Evolutionary conservation across 2,797 vertebrate species (phyloP).

Genomic region (Pteropus rufus): DNA sequence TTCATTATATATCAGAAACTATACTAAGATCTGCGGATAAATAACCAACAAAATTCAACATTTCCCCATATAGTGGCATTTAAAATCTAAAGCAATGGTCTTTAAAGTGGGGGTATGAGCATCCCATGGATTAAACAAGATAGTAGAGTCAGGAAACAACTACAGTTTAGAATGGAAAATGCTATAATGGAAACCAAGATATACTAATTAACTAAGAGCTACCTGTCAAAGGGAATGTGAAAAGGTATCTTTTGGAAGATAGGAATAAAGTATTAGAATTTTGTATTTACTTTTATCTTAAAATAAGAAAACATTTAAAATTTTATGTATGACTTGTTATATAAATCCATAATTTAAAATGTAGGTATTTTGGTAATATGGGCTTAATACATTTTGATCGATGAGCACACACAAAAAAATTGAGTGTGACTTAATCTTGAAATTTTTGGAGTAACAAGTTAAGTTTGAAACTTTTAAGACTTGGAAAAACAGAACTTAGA

Average conservation of each 20-base stretch:
- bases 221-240: not conserved
- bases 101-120: not conserved
- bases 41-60: not conserved
- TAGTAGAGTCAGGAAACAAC: not conserved
- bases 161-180: not conserved
- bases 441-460: not conserved
- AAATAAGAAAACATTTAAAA: not conserved
- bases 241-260: not conserved
- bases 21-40: not conserved
- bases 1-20: not conserved
- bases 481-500: not conserved
- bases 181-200: not conserved
- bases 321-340: not conserved
- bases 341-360: not conserved
- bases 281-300: not conserved
- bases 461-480: constrained; percentile 24
- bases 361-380: constrained; percentile 8
- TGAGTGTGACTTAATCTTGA: not conserved
- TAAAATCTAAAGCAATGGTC: not conserved
- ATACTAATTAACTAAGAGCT: not conserved
- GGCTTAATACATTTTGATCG: constrained; percentile 4
- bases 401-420: not conserved
- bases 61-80: not conserved
- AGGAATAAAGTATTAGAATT: not conserved
- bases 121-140: not conserved